Evolutionary conservation across 1,140 invertebrate species (phyloP).

Genomic region (Magallana angulata): DNA sequence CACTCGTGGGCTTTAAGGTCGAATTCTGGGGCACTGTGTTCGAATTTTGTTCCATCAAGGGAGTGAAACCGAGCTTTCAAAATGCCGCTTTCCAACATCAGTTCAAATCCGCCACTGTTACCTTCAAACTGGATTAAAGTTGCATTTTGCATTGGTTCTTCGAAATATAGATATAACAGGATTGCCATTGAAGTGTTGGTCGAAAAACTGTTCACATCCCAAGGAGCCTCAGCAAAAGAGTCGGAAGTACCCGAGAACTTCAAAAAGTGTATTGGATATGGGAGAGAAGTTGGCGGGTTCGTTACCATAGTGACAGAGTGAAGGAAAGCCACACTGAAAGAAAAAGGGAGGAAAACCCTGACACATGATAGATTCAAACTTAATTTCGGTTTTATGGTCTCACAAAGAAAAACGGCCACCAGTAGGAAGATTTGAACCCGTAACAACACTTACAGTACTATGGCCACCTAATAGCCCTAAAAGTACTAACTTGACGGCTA

Average conservation of each 20-base stretch:
- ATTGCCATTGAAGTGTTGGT: background rate
- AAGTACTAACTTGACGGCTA: no score
- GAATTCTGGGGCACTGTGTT: background rate
- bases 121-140: slow-evolving; percentile 13
- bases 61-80: background rate
- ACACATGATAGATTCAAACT: no score
- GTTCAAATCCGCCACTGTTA: background rate
- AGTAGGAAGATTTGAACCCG: no score
- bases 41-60: background rate
- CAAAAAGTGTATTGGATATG: background rate
- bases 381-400: no score
- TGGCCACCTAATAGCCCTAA: no score
- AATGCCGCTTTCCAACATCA: background rate
- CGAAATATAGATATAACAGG: background rate
- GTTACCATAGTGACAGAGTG: background rate
- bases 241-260: background rate
- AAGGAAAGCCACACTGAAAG: background rate
- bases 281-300: background rate
- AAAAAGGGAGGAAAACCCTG: no score
- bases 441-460: no score
- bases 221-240: background rate
- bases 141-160: background rate
- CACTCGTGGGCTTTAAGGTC: background rate
- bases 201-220: background rate
- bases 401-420: no score